Base-by-base conservation (phyloP, 2,113 vertebrate species). In the Blennius ocellaris region DNA sequence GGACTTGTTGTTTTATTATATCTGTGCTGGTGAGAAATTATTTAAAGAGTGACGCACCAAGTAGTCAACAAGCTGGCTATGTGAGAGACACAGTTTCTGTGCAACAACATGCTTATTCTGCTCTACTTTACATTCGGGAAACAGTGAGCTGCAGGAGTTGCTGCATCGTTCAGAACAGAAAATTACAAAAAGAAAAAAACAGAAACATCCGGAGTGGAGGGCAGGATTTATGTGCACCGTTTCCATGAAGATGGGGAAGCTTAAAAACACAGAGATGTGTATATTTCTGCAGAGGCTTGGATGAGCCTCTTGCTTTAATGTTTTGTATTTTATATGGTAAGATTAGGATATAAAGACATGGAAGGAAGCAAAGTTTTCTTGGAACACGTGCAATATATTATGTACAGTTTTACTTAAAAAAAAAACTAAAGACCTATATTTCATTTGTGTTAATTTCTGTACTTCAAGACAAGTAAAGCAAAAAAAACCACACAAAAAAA, bases 61-160 rank as follows among this genome's bases (percentile, higher is more conserved):
- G 30, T 43, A 40, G 40, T 81, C 57, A 77, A 68, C 62, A 80
- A 69, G 51, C 54, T 11, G n/a, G 47, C 65, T 68, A 61, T 58
- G 51, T n/a, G 47, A 57, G 65, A 79, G 51, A 48, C 54, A 57
- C 30, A 16, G 41, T 50, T 53, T 68, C 45, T 59, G 57, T 36
- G 41, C 47, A 39, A 43, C 40, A 57, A 62, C 65, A 14, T 62
- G 53, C 63, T 48, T 71, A 48, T 69, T 52, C 49, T 0, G 11
- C 41, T 67, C 79, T 49, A 44, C 56, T 87, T 76, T 77, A 71
- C 49, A 83, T 83, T 74, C 69, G 78, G 66, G 44, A 65, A 82
- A 78, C 71, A 76, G 39, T 43, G 60, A 62, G 59, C 76, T 72
- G 76, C 81, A 81, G 70, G 37, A 60, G 38, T 14, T 76, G 74